These are phyloP conservation scores for Diglossa cyanea DNA, from an alignment of 2,797 vertebrate genomes.

Conservation along the genomic window DNA sequence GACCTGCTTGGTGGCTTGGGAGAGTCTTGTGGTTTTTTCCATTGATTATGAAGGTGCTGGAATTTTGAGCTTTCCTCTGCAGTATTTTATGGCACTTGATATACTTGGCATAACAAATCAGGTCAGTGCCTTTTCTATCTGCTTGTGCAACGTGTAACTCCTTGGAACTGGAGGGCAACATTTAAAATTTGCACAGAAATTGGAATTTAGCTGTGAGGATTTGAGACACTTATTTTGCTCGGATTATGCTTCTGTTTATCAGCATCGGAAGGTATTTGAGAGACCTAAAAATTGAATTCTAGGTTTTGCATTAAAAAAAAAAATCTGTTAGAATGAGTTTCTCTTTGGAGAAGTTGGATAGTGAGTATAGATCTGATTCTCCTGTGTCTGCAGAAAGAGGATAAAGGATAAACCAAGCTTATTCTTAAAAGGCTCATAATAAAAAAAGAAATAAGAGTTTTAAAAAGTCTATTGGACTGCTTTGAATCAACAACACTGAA, in stretches of 20 bases:
- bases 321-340: conserved; percentile 37
- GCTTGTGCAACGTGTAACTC: neutral
- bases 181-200: conserved; percentile 68
- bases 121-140: conserved; percentile 31
- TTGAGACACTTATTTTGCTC: conserved; percentile 37
- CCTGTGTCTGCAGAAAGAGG: conserved; percentile 22
- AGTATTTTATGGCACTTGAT: neutral
- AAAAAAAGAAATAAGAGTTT: neutral
- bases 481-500: neutral
- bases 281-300: conserved; percentile 58
- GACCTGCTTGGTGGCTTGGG: neutral
- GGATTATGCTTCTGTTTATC: conserved; percentile 65
- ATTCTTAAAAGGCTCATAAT: conserved; percentile 18
- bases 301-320: conserved; percentile 41
- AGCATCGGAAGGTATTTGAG: conserved; percentile 4
- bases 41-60: neutral
- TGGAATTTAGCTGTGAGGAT: conserved; percentile 57
- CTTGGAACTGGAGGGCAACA: neutral
- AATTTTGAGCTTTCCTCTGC: neutral
- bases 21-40: neutral
- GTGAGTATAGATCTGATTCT: conserved; percentile 36
- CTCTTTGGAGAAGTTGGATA: conserved; percentile 34
- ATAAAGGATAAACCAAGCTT: conserved; percentile 52
- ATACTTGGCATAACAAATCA: neutral
- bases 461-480: neutral